These are phyloP conservation scores for Charadrius vociferus DNA, from an alignment of 2,113 vertebrate genomes.

Conservation along the genomic window DNA sequence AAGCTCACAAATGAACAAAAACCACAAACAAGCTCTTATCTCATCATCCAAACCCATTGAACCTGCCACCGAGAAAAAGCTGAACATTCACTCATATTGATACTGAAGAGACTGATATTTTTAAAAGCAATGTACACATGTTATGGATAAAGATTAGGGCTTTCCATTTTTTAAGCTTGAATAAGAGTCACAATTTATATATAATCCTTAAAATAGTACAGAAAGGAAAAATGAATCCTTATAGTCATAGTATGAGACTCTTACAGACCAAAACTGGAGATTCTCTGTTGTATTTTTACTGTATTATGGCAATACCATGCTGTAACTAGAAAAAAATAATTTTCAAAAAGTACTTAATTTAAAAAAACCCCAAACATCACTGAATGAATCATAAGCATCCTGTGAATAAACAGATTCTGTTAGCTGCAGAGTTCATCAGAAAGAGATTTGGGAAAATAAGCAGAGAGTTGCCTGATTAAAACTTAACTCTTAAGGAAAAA, in stretches of 20 bases:
- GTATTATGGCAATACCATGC: not conserved
- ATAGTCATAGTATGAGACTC: not conserved
- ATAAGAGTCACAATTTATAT: not conserved
- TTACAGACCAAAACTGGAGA: not conserved
- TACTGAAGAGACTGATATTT: not conserved
- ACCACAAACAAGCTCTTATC: not conserved
- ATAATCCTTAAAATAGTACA: not conserved
- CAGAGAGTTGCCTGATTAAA: not conserved
- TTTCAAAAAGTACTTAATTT: slow-evolving; percentile 27
- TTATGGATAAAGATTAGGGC: not conserved
- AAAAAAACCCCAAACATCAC: not conserved
- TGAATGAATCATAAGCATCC: not conserved
- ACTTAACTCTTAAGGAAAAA: not conserved
- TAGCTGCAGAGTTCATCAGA: not conserved
- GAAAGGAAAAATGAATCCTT: not conserved
- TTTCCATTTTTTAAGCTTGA: not conserved
- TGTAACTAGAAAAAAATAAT: slow-evolving; percentile 24
- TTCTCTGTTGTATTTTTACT: not conserved
- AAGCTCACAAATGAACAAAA: slow-evolving; percentile 22
- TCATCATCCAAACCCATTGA: not conserved
- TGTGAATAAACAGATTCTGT: not conserved
- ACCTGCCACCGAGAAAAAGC: not conserved
- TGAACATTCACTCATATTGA: not conserved
- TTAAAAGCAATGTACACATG: not conserved
- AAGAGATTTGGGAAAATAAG: not conserved